Evolutionary conservation across 2,888 invertebrate genomes (phyloP), one percentile per base, ranked within the genome.

Genomic region (Erebia palarica): DNA sequence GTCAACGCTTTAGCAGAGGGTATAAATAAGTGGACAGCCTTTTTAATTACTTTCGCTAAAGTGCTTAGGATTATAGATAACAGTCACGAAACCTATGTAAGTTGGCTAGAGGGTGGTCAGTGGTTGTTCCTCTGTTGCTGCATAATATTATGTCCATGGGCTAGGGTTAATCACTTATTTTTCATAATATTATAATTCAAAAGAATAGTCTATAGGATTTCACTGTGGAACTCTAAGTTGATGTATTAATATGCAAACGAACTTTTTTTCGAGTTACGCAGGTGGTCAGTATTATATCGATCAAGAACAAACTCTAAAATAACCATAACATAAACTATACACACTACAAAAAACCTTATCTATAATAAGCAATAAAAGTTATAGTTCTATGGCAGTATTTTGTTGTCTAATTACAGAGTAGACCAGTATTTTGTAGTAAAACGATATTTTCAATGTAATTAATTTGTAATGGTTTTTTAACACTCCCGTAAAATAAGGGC

Each of bases 401-500:
- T 51, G 16, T 2, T 0, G 21, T 42, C 65, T 68, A 21, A 57
- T 60, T 16, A 21, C 13, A 27, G 36, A 14, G 51, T 68, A 13
- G 65, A 61, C 11, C 3, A 14, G 13, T 36, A 68, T 53, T 14
- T 51, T 14, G 18, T 61, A 65, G 60, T 71, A 72, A 75, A 76
- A 76, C 78, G 74, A 77, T 73, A 77, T 78, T 78, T 79, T 78
- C 72, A 74, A 73, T 71, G 76, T 78, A 79, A 80, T 81, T 79
- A 80, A 79, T 80, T 77, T 76, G 60, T 68, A 79, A 79, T 81
- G 78, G 76, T 71, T 76, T 77, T 79, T 78, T 78, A 79, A 79
- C 77, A 75, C 76, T 72, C 71, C 68, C 73, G 76, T 77, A 74
- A 73, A 47, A 72, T 73, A 72, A 72, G 70, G 75, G 73, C 51